A percentile compares a stretch with the other conserved stretches of the same genome.
These are phyloP conservation scores for Melanocharis versteri DNA, from an alignment of 2,113 vertebrate species.

Conservation along the genomic window DNA sequence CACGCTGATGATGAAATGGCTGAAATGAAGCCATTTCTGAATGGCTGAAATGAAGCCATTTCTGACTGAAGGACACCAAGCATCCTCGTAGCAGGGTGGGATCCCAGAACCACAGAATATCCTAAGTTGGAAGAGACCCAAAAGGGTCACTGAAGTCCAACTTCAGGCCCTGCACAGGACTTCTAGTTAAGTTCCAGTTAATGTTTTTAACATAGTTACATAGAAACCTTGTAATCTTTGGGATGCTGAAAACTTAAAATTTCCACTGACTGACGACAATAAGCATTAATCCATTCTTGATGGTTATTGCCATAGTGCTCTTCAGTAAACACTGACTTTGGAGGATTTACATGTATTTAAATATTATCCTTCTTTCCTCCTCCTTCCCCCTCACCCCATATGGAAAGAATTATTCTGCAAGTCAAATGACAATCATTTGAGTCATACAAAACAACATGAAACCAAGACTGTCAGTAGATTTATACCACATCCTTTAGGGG, in stretches of 20 bases:
- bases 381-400: background rate
- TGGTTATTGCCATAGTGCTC: background rate
- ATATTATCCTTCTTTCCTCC: background rate
- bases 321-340: background rate
- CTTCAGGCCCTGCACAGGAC: background rate
- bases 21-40: background rate
- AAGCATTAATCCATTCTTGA: background rate
- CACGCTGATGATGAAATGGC: background rate
- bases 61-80: background rate
- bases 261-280: background rate
- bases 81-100: background rate
- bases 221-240: background rate
- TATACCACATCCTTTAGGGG: slow-evolving; percentile 35
- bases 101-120: background rate
- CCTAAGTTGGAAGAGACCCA: background rate
- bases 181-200: background rate
- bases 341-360: slow-evolving; percentile 23
- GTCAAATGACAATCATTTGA: slow-evolving; percentile 38
- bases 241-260: background rate
- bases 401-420: slow-evolving; percentile 47
- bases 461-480: slow-evolving; percentile 25
- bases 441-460: slow-evolving; percentile 26
- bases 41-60: background rate
- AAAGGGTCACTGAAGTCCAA: background rate
- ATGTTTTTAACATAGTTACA: background rate